phyloP scores from a whole-genome alignment of 2,797 vertebrate species.

The Psittacula echo region DNA sequence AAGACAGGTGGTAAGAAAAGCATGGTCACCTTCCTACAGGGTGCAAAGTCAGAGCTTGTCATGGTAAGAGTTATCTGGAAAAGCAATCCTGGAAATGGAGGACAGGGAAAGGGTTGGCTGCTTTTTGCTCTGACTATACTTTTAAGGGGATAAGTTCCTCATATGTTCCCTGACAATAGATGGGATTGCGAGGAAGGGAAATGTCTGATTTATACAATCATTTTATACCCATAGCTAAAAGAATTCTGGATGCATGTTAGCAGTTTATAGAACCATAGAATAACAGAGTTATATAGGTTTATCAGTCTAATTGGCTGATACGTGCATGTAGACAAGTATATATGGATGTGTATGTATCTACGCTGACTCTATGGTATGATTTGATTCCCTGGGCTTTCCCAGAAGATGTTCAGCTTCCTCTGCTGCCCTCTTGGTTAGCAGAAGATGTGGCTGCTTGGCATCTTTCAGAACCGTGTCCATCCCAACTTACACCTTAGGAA shows the following conservation, averaged over 20 bases:
- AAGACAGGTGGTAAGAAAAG: background rate
- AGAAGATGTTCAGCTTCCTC: background rate
- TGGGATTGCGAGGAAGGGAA: background rate
- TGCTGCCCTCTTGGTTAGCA: background rate
- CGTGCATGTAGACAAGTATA: accelerated
- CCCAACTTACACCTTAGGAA: background rate
- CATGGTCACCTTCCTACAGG: background rate
- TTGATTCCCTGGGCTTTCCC: background rate
- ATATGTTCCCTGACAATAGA: accelerated
- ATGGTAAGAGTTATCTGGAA: background rate
- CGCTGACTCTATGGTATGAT: background rate
- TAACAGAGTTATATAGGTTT: background rate
- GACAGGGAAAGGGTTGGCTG: background rate
- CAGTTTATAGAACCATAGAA: background rate
- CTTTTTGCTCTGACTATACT: background rate
- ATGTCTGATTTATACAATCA: background rate
- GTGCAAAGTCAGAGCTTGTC: background rate
- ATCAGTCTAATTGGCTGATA: background rate
- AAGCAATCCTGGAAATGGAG: background rate
- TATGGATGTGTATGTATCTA: background rate
- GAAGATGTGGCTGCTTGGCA: background rate
- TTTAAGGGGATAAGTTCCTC: background rate
- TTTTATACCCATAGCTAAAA: background rate
- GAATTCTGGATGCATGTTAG: background rate
- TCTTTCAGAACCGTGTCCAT: background rate